Conservation (phyloP, 1,140 invertebrate genomes). For the Sitobion miscanthi region DNA sequence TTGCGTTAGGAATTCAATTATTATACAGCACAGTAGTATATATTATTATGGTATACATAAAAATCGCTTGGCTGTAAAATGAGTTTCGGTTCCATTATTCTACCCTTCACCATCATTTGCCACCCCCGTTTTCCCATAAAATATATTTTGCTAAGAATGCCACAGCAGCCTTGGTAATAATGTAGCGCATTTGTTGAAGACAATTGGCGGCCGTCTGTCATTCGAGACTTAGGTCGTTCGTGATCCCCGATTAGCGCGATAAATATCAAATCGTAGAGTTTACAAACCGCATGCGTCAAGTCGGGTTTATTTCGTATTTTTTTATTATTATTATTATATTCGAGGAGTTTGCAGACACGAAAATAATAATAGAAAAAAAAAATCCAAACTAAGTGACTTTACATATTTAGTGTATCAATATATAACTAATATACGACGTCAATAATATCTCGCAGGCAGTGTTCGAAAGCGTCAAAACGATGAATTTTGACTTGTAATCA, state of each 20-base stretch:
- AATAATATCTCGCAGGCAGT: no score
- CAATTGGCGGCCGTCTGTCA: background rate
- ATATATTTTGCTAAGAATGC: background rate
- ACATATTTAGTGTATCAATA: no score
- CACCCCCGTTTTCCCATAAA: background rate
- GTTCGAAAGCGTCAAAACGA: no score
- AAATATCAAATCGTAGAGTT: background rate
- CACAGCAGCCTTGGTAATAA: background rate
- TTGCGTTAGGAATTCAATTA: background rate
- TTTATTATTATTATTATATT: background rate
- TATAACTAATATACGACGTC: no score
- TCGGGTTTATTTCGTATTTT: background rate
- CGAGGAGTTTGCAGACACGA: background rate
- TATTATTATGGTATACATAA: background rate
- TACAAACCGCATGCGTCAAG: background rate
- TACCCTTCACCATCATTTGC: background rate
- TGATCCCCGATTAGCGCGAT: background rate
- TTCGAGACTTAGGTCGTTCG: background rate
- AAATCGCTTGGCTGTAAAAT: background rate
- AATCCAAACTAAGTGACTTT: background rate
- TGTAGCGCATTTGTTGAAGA: background rate
- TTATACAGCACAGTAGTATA: background rate
- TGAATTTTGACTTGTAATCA: no score
- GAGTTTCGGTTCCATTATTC: background rate
- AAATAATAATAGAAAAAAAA: background rate